Evolutionary conservation across 2,888 invertebrate genomes (phyloP).

Genomic region (Platycnemis pennipes): DNA sequence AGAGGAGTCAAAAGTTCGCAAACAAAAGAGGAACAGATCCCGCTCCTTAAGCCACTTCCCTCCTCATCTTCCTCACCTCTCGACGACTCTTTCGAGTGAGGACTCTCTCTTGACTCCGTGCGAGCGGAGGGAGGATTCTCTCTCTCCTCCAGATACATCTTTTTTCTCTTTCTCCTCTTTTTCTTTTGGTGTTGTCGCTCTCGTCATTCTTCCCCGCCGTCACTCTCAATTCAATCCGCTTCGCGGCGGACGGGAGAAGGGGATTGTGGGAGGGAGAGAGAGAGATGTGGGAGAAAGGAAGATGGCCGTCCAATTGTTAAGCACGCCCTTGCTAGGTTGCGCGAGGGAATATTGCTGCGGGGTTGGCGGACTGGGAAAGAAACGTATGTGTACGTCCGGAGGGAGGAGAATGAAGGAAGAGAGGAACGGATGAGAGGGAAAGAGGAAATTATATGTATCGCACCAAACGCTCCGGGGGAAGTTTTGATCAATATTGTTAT

Average conservation of each 20-base stretch:
- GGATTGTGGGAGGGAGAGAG: neutral
- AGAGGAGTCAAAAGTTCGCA: neutral
- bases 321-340: neutral
- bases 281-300: neutral
- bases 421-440: neutral
- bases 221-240: constrained; percentile 31
- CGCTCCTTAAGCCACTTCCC: constrained; percentile 31
- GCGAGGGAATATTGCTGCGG: neutral
- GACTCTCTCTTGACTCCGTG: neutral
- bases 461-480: neutral
- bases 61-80: constrained; percentile 16
- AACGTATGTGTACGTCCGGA: too few species aligned
- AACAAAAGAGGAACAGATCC: neutral
- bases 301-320: neutral
- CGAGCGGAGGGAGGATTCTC: neutral
- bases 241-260: neutral
- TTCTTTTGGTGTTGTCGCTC: neutral
- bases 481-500: neutral
- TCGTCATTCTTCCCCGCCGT: neutral
- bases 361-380: neutral
- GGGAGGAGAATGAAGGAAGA: neutral
- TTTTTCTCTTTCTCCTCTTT: neutral
- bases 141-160: neutral
- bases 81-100: neutral
- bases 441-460: neutral